Percentiles rank a stretch among this genome's conserved stretches.
phyloP scores from a whole-genome alignment of 2,797 vertebrate species.

The Danio choprae region DNA sequence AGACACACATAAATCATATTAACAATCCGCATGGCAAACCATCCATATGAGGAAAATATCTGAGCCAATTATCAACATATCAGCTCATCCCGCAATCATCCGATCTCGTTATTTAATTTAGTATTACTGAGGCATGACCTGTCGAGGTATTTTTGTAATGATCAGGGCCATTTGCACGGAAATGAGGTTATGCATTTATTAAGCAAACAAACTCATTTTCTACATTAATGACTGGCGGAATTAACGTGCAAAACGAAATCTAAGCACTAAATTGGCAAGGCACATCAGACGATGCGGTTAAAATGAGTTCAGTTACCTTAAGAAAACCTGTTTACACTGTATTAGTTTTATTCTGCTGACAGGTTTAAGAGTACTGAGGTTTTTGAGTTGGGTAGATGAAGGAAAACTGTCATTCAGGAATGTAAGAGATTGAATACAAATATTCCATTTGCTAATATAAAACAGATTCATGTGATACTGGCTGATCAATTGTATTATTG shows the following conservation, averaged over 20 bases:
- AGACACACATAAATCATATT: slow-evolving; percentile 6
- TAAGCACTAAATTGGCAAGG: slow-evolving; percentile 35
- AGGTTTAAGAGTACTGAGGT: neutral
- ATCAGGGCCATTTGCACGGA: slow-evolving; percentile 20
- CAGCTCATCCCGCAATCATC: slow-evolving; percentile 28
- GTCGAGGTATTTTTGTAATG: slow-evolving; percentile 38
- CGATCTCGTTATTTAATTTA: slow-evolving; percentile 44
- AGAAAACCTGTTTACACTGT: slow-evolving; percentile 6
- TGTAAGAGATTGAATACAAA: neutral
- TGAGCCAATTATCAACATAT: slow-evolving; percentile 47
- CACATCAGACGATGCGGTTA: slow-evolving; percentile 35
- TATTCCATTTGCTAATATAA: neutral
- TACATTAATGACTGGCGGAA: slow-evolving; percentile 38
- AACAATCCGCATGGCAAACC: slow-evolving; percentile 10
- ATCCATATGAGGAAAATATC: slow-evolving; percentile 36
- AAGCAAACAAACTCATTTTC: slow-evolving; percentile 42
- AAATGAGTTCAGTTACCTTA: slow-evolving; percentile 26
- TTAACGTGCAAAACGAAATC: slow-evolving; percentile 27
- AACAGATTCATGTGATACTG: neutral
- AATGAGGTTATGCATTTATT: slow-evolving; percentile 42
- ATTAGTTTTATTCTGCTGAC: slow-evolving; percentile 14
- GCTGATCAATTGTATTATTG: neutral
- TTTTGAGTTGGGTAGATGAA: neutral
- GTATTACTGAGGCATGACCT: slow-evolving; percentile 40
- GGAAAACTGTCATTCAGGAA: neutral